Evolutionary conservation across 2,113 vertebrate genomes (phyloP).

Genomic region (Gavia stellata): DNA sequence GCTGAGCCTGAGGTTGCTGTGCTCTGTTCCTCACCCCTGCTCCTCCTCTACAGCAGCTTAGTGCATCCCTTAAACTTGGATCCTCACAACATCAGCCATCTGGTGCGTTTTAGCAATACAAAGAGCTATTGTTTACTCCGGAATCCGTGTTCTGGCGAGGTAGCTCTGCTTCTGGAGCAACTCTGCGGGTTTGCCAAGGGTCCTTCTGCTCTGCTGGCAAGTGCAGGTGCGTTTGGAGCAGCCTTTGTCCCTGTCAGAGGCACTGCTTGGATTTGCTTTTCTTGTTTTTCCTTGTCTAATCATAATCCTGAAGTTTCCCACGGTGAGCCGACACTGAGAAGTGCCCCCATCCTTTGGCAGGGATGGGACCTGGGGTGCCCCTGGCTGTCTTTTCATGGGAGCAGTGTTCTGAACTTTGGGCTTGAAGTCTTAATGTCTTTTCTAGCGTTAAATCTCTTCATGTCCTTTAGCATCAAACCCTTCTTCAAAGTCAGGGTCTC

Average conservation of each 20-base stretch:
- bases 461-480: not conserved
- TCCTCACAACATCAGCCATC: not conserved
- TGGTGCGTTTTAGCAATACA: not conserved
- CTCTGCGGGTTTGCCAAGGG: not conserved
- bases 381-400: not conserved
- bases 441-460: not conserved
- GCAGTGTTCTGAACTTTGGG: not conserved
- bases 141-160: not conserved
- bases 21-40: not conserved
- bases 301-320: not conserved
- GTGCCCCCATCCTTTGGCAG: not conserved
- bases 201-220: conserved; percentile 40
- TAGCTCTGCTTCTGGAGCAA: not conserved
- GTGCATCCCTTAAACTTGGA: conserved; percentile 1
- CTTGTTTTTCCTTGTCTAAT: not conserved
- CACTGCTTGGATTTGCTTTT: not conserved
- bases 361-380: not conserved
- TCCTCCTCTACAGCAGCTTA: not conserved
- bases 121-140: conserved; percentile 33
- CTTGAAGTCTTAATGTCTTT: not conserved
- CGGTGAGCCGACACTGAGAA: not conserved
- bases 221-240: not conserved
- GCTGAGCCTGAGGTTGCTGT: not conserved
- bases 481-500: not conserved
- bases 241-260: not conserved